Base-by-base conservation (phyloP, 1,140 invertebrate genomes). In the Batillaria attramentaria region DNA sequence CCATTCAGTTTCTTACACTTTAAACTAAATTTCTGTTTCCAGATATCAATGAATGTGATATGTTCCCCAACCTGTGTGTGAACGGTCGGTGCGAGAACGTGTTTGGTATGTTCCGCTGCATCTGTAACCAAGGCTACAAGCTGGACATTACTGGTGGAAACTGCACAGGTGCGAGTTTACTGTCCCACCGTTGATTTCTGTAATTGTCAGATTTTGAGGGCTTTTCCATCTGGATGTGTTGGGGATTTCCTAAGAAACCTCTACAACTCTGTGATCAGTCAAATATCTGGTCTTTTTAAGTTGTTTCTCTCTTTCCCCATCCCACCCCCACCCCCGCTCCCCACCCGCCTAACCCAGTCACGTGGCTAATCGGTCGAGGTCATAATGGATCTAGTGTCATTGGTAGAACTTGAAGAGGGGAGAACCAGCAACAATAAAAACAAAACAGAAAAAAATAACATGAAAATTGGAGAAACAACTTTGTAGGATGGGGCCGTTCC, bases 11-110 rank as follows among this genome's bases (percentile, higher is more conserved):
- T n/a, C n/a, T n/a, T n/a, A n/a, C n/a, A n/a, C n/a, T n/a, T n/a
- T n/a, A n/a, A n/a, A n/a, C n/a, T n/a, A n/a, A n/a, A 66, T 57
- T 76, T 72, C 69, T 77, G 43, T 50, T 89, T 91, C 66, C 85
- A 93, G 97, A 98, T 24, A 95, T 98, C 35, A 94, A 99, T 88
- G 97, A 99, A 89, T 99, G 97, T 88, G 93, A 94, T 39, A 94
- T 95, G 91, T 97, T 97, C 90, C 94, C 93, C 85, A 96, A 97
- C 86, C 92, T 97, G 2, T 98, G 96, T 89, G 95, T 96, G 4
- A 96, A 94, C 89, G 96, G 96, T 0, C 93, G 93, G 80, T 97
- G 96, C 91, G 95, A 96, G 86, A 98, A 98, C 89, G 94, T 95
- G 2, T 95, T 96, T 89, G 96, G 96, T 24, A 82, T 84, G 76